Percentiles rank a stretch among this genome's conserved stretches.
Conservation (phyloP, 2,113 vertebrate species). For the Colinus virginianus region DNA sequence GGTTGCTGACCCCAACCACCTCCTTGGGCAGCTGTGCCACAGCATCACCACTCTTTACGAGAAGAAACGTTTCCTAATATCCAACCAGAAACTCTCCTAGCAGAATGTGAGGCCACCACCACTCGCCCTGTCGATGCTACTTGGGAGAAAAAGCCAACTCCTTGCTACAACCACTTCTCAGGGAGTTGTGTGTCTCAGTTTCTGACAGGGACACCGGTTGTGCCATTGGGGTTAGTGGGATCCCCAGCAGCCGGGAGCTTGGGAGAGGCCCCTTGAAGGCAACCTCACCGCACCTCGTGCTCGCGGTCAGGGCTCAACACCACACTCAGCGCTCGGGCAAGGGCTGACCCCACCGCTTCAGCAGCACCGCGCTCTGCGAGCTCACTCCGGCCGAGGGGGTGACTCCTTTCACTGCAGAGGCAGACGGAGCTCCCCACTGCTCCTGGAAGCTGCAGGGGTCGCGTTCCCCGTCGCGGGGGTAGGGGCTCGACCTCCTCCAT, state of each 20-base stretch:
- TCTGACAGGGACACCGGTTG: neutral
- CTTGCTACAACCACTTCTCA: too few species aligned
- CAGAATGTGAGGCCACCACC: too few species aligned
- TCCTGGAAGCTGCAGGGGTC: neutral
- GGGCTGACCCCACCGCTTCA: neutral
- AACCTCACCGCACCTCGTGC: accelerated
- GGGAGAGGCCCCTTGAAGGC: neutral
- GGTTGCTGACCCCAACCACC: too few species aligned
- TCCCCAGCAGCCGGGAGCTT: accelerated
- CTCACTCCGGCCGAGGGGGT: neutral
- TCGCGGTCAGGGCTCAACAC: neutral
- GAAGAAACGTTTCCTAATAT: too few species aligned
- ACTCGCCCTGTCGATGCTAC: too few species aligned
- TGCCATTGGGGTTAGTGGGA: neutral
- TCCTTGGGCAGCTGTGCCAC: too few species aligned
- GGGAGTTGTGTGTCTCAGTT: neutral
- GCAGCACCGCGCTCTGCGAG: accelerated
- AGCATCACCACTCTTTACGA: too few species aligned
- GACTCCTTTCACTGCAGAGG: accelerated
- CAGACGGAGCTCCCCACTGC: accelerated
- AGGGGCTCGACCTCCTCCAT: conserved; percentile 29
- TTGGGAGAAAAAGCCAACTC: too few species aligned
- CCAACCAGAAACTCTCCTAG: too few species aligned
- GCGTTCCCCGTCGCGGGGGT: neutral
- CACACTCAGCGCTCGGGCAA: neutral